Evolutionary conservation across 2,797 vertebrate species (phyloP), one percentile per base, ranked within the genome.

Genomic region (Lagodon rhomboides): DNA sequence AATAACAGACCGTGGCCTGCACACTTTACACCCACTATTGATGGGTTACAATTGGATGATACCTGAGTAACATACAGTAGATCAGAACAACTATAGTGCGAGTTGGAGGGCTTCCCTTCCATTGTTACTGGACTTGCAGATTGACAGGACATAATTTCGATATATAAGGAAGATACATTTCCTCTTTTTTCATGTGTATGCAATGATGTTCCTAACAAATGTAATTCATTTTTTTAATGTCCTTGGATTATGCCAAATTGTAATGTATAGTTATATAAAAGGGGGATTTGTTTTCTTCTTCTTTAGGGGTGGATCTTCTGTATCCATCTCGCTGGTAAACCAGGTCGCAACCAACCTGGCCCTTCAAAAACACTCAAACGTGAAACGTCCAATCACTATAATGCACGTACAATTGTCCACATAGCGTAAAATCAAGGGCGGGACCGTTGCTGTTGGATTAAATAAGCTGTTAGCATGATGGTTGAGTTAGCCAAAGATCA

Each of bases 1-100:
- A 80, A 77, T 75, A 87, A 87, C 76, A 84, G 60, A 84, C 44
- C 61, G 17, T 68, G 65, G 80, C 72, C 49, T 53, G 41, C 65
- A 74, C 60, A 72, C 75, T 68, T 79, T 56, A 76, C 50, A 74
- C 73, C 56, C 30, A 22, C 68, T 65, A 46, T 61, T 77, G 77
- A 62, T 13, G 5, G 51, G 80, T 47, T 79, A 79, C 83, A 75
- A 65, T 71, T 65, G 53, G 78, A 76, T 58, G 69, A 75, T 68
- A 84, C 61, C 77, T 56, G 7, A 75, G 54, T 34, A 67, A 84
- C 73, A 5, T 7, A 47, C 69, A 83, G 60, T 46, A 67, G 58
- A 75, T 75, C 77, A 53, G 79, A 73, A 0, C 38, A 58, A 8
- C 60, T 55, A 44, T 9, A 67, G 25, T 23, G 47, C 20, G 30